Evolutionary conservation across 2,888 invertebrate genomes (phyloP), one percentile per base, ranked within the genome.

Genomic region (Miltochrista miniata): DNA sequence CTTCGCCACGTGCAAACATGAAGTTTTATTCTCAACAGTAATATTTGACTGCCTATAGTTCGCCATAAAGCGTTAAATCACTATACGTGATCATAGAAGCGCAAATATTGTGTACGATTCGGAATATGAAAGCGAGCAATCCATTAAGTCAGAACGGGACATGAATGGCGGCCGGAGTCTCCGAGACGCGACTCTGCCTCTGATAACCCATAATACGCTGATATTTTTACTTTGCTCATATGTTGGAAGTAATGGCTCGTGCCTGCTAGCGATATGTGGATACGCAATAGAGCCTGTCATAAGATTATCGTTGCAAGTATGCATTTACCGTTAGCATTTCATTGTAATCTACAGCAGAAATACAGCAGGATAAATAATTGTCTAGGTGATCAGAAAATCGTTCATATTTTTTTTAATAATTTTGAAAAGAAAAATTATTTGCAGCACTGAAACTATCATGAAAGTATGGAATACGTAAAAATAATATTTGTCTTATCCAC

Each of bases 191-290:
- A 80, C 87, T 83, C 64, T 76, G 83, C 80, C 79, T 87, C 85
- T 90, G 90, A 90, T 90, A 90, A 90, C 87, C 90, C 82, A 86
- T 90, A 90, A 90, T 90, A 87, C 90, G 84, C 86, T 86, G 90
- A 90, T 91, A 91, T 91, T 91, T 90, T 88, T 90, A 87, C 88
- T 85, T 86, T 90, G 88, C 90, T 90, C 90, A 91, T 90, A 91
- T 87, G 90, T 90, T 85, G 91, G 87, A 90, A 90, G 91, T 91
- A 91, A 91, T 90, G 90, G 87, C 79, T 85, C 80, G 87, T 85
- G 74, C 70, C 51, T 64, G 76, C 70, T 73, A 52, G 73, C 57
- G 61, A 52, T 54, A 56, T 73, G 61, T 76, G 81, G 88, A 90
- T 70, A 78, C 55, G 70, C 64, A 5, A 33, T 14, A 29, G 30